phyloP scores from a whole-genome alignment of 2,113 vertebrate species.

The Calypte anna region DNA sequence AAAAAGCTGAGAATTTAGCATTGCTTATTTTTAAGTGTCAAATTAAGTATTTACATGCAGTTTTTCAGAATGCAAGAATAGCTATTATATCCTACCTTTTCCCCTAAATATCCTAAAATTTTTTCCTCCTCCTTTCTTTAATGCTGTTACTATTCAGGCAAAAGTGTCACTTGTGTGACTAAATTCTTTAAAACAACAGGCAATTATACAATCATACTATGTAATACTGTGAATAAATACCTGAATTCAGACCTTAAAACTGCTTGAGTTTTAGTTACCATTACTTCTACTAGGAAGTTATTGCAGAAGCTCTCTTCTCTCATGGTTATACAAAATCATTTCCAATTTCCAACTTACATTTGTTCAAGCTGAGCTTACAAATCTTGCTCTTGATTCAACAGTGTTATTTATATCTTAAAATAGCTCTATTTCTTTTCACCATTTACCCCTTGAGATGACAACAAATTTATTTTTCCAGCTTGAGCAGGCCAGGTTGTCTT shows the following conservation, averaged over 20 bases:
- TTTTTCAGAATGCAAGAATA: not conserved
- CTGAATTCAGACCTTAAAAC: not conserved
- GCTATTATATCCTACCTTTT: not conserved
- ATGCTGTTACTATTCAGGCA: not conserved
- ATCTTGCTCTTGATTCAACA: not conserved
- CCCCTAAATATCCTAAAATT: not conserved
- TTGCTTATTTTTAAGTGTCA: not conserved
- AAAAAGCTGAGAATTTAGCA: not conserved
- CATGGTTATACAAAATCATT: not conserved
- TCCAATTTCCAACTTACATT: not conserved
- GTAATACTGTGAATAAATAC: not conserved
- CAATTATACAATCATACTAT: not conserved
- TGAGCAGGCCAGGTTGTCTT: not conserved
- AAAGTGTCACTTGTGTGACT: not conserved
- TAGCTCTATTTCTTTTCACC: not conserved
- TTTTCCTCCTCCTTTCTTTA: not conserved
- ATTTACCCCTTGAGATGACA: not conserved
- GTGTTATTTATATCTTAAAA: not conserved
- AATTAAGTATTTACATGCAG: not conserved
- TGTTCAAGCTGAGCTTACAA: not conserved
- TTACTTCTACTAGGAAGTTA: not conserved
- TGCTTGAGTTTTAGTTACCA: not conserved
- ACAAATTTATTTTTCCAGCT: not conserved
- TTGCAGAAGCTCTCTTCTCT: not conserved
- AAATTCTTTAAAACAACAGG: not conserved